Conservation (phyloP, 1,140 invertebrate genomes). For the Parapsyche elsis region DNA sequence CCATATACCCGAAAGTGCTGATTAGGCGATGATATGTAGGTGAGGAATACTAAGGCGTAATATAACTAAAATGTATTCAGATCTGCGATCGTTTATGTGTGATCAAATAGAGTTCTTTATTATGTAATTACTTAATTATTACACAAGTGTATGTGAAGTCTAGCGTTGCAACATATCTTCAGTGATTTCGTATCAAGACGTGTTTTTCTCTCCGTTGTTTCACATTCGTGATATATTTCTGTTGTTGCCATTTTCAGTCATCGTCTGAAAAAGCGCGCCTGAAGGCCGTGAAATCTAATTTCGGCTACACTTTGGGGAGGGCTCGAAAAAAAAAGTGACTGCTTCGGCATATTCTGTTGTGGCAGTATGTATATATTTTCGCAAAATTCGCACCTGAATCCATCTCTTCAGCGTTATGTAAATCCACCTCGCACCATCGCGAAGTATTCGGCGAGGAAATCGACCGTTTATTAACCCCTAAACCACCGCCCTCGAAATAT, state of each 20-base stretch:
- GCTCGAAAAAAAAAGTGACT: not conserved
- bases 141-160: too few species aligned
- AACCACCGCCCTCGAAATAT: too few species aligned
- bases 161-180: too few species aligned
- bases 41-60: too few species aligned
- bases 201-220: too few species aligned
- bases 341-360: not conserved
- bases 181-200: too few species aligned
- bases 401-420: not conserved
- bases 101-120: too few species aligned
- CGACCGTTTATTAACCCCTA: not conserved
- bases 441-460: not conserved
- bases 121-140: too few species aligned
- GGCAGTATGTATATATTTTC: not conserved
- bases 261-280: not conserved
- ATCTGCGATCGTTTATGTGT: too few species aligned
- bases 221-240: not conserved
- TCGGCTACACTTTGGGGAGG: not conserved
- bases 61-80: too few species aligned
- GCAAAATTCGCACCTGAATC: not conserved
- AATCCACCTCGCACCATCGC: not conserved
- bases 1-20: not conserved
- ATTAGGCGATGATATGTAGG: too few species aligned
- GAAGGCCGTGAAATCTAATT: conserved; percentile 32
- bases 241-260: not conserved